Percentiles rank a stretch among this genome's conserved stretches.
Evolutionary conservation across 2,888 invertebrate species (phyloP).

Genomic region (Eristalis tenax): DNA sequence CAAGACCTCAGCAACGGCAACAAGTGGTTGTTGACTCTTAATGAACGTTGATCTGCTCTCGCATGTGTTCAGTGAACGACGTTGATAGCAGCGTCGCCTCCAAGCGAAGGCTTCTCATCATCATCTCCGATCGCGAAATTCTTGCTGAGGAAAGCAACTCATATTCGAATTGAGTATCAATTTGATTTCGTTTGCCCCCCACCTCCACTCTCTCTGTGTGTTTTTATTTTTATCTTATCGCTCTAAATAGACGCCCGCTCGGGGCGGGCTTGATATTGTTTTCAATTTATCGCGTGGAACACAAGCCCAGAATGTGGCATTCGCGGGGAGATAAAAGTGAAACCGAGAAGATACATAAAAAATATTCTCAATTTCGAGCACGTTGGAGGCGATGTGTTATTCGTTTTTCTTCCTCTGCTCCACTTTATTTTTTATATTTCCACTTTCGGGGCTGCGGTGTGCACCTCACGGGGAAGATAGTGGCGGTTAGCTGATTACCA

Average conservation of each 20-base stretch:
- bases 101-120: neutral
- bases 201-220: neutral
- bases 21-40: neutral
- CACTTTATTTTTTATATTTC: too few species aligned
- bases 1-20: neutral
- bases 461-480: conserved; percentile 18
- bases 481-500: conserved; percentile 30
- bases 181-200: conserved; percentile 14
- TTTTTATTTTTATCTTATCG: conserved; percentile 41
- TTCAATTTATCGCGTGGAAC: conserved; percentile 18
- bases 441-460: neutral
- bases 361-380: conserved; percentile 15
- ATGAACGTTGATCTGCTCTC: neutral
- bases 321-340: conserved; percentile 25
- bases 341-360: conserved; percentile 9
- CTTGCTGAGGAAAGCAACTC: conserved; percentile 12
- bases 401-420: neutral
- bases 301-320: neutral
- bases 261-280: neutral
- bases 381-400: neutral
- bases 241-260: conserved; percentile 10
- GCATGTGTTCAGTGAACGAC: neutral
- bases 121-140: neutral
- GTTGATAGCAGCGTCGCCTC: neutral
- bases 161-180: conserved; percentile 32